Conservation (phyloP, 2,113 vertebrate genomes). For the Anhinga anhinga region DNA sequence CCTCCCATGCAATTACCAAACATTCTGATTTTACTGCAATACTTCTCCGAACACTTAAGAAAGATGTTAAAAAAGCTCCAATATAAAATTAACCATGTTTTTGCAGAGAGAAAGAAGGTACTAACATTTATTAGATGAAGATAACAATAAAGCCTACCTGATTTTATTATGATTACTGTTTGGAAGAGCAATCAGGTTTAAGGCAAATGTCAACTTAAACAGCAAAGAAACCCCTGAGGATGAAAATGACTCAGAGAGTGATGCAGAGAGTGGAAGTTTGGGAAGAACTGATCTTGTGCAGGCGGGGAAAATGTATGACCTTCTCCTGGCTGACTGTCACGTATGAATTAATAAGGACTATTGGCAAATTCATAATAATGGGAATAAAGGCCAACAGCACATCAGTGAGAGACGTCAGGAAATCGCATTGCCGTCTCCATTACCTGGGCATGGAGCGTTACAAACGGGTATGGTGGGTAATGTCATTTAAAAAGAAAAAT, state of each 20-base stretch:
- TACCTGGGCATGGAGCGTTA: background rate
- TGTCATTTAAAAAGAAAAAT: background rate
- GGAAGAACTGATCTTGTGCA: background rate
- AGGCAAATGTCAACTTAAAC: background rate
- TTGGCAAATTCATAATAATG: background rate
- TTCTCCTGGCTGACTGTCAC: background rate
- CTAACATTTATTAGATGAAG: background rate
- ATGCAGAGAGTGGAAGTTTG: background rate
- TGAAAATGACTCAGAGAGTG: background rate
- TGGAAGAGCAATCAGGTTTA: background rate
- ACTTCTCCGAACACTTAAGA: background rate
- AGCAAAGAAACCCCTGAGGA: constrained; percentile 36
- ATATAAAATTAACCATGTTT: background rate
- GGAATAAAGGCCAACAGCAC: background rate
- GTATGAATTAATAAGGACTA: background rate
- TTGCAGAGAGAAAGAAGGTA: background rate
- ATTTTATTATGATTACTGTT: background rate
- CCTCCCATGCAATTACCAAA: background rate
- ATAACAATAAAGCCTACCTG: background rate
- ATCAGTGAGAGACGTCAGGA: background rate
- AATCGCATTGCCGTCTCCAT: background rate
- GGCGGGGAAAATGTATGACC: background rate
- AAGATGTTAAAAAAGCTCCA: background rate
- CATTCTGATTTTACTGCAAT: background rate
- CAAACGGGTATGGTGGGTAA: background rate